Evolutionary conservation across 2,888 invertebrate species (phyloP).

Genomic region (Oscheius sp.): DNA sequence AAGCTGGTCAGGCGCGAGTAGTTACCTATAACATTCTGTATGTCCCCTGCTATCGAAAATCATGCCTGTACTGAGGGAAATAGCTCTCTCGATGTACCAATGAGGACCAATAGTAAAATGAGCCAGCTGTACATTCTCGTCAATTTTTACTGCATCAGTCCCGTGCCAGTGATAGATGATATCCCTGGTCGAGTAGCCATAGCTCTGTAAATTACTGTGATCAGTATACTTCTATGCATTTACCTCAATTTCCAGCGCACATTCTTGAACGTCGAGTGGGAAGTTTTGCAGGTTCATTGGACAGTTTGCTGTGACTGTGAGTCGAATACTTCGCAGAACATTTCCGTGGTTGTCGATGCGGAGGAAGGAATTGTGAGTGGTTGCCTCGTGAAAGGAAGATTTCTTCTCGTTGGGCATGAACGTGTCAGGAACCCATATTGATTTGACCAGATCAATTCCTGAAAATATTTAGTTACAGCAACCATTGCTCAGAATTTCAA

Average conservation of each 20-base stretch:
- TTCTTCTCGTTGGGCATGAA: slow-evolving; percentile 73
- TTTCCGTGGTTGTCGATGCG: slow-evolving; percentile 72
- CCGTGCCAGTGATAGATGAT: slow-evolving; percentile 74
- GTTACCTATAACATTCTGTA: slow-evolving; percentile 65
- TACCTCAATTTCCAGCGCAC: slow-evolving; percentile 72
- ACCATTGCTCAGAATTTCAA: neutral
- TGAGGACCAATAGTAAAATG: slow-evolving; percentile 73
- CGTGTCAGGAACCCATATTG: slow-evolving; percentile 73
- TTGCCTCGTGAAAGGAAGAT: slow-evolving; percentile 73
- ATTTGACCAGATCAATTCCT: slow-evolving; percentile 73
- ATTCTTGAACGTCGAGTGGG: slow-evolving; percentile 70
- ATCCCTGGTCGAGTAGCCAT: slow-evolving; percentile 74
- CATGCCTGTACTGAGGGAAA: slow-evolving; percentile 70
- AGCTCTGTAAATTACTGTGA: slow-evolving; percentile 57
- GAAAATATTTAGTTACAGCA: slow-evolving; percentile 36
- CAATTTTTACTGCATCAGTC: slow-evolving; percentile 70
- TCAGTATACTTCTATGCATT: neutral
- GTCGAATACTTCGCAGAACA: slow-evolving; percentile 69
- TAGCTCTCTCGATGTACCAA: slow-evolving; percentile 69
- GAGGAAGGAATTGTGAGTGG: slow-evolving; percentile 72
- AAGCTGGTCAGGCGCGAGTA: slow-evolving; percentile 74
- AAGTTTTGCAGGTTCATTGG: slow-evolving; percentile 73
- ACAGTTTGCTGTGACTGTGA: slow-evolving; percentile 73
- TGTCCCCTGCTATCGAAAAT: neutral
- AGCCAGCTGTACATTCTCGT: slow-evolving; percentile 73